Conservation (phyloP, 1,140 invertebrate genomes). For the Agrilus planipennis region DNA sequence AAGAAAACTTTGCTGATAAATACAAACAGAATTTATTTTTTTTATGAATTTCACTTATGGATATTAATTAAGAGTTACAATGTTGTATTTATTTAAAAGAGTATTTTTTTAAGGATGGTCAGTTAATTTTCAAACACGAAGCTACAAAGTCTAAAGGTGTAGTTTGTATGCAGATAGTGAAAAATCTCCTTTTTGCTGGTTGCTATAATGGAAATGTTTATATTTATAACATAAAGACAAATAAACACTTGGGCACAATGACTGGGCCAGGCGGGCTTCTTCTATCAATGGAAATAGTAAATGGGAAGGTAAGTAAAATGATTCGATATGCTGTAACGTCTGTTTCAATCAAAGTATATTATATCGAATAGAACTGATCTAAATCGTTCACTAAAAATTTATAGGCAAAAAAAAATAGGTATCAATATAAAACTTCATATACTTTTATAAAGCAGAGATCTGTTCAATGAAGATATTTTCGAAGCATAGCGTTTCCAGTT, state of each 20-base stretch:
- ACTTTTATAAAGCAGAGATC: background rate
- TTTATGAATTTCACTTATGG: no score
- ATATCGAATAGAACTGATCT: background rate
- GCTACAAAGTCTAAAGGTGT: constrained; percentile 37
- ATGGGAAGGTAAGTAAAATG: constrained; percentile 37
- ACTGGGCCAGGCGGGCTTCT: constrained; percentile 42
- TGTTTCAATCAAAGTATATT: constrained; percentile 2
- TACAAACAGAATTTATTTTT: no score
- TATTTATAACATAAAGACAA: constrained; percentile 34
- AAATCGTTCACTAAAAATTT: background rate
- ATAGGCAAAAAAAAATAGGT: background rate
- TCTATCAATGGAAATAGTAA: constrained; percentile 39
- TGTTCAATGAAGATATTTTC: no score
- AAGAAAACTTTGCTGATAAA: no score
- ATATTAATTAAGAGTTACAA: no score
- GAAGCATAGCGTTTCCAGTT: no score
- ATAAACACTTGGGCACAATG: constrained; percentile 34
- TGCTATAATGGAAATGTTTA: constrained; percentile 46
- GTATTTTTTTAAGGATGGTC: constrained; percentile 39
- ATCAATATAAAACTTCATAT: no score
- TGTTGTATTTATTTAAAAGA: no score
- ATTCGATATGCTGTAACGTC: background rate
- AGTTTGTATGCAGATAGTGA: constrained; percentile 39
- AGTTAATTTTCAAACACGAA: constrained; percentile 35
- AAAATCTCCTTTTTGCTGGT: constrained; percentile 39